Conservation (phyloP, 2,113 vertebrate genomes). For the Indicator maculatus region DNA sequence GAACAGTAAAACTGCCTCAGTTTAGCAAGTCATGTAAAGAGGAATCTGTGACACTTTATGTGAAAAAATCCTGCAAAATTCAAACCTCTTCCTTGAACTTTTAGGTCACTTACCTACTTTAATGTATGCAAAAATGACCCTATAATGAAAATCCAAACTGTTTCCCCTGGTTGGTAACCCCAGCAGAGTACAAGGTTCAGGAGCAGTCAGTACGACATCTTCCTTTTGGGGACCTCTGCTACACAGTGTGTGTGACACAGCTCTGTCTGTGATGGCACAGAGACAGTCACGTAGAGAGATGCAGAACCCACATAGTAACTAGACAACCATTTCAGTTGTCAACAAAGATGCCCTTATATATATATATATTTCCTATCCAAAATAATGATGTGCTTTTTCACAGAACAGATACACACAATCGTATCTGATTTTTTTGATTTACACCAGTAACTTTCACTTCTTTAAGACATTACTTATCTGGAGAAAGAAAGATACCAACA, state of each 20-base stretch:
- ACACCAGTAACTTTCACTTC: not conserved
- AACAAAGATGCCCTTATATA: not conserved
- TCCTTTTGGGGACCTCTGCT: slow-evolving; percentile 8
- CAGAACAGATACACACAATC: not conserved
- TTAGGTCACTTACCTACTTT: not conserved
- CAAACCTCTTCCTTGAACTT: not conserved
- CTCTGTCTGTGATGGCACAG: not conserved
- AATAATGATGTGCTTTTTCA: not conserved
- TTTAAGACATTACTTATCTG: not conserved
- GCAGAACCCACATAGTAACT: not conserved
- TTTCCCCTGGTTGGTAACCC: not conserved
- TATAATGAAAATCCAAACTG: not conserved
- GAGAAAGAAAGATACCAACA: not conserved
- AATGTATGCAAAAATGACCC: not conserved
- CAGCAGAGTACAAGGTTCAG: not conserved
- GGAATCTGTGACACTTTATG: not conserved
- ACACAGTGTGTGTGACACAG: not conserved
- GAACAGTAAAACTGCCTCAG: fast-evolving
- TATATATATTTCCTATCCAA: not conserved
- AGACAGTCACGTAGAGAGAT: not conserved
- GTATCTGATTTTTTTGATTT: not conserved
- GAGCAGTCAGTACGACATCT: not conserved
- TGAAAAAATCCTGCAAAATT: not conserved
- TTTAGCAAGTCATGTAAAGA: not conserved
- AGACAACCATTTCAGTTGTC: not conserved